Evolutionary conservation across 2,888 invertebrate species (phyloP).

Genomic region (Brenthis daphne): DNA sequence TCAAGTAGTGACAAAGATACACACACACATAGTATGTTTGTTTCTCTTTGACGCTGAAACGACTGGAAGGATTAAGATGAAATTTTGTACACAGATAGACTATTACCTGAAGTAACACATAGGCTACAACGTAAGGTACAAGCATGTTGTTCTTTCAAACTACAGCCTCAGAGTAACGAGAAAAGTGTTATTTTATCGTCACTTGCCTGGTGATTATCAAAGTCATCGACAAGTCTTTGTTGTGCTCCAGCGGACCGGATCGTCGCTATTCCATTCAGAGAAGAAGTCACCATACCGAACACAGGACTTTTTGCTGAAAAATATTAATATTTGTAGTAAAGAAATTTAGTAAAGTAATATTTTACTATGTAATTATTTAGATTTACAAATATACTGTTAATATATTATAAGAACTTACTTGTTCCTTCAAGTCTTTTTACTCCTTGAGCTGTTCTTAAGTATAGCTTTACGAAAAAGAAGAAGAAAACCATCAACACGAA

Average conservation of each 20-base stretch:
- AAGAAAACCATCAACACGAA: constrained; percentile 82
- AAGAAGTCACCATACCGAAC: constrained; percentile 89
- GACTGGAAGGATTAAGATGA: too few relatives aligned
- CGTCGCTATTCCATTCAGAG: constrained; percentile 88
- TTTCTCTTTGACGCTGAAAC: background rate
- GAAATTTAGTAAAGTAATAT: background rate
- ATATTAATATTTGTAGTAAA: background rate
- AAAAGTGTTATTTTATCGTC: too few relatives aligned
- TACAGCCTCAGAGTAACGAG: too few relatives aligned
- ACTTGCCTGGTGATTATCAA: constrained; percentile 80
- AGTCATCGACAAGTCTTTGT: constrained; percentile 82
- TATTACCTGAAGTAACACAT: too few relatives aligned
- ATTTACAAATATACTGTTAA: too few relatives aligned
- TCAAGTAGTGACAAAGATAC: too few relatives aligned
- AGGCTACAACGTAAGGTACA: too few relatives aligned
- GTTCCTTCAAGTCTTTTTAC: constrained; percentile 85
- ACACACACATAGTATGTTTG: background rate
- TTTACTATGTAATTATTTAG: background rate
- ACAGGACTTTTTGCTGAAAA: constrained; percentile 88
- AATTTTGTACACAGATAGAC: too few relatives aligned
- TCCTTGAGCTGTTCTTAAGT: constrained; percentile 86
- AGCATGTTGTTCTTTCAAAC: too few relatives aligned
- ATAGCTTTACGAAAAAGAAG: constrained; percentile 82
- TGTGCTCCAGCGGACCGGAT: constrained; percentile 88
- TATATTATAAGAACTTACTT: constrained; percentile 63